Evolutionary conservation across 2,797 vertebrate genomes (phyloP).

Genomic region (Ctenopoma kingsleyae): DNA sequence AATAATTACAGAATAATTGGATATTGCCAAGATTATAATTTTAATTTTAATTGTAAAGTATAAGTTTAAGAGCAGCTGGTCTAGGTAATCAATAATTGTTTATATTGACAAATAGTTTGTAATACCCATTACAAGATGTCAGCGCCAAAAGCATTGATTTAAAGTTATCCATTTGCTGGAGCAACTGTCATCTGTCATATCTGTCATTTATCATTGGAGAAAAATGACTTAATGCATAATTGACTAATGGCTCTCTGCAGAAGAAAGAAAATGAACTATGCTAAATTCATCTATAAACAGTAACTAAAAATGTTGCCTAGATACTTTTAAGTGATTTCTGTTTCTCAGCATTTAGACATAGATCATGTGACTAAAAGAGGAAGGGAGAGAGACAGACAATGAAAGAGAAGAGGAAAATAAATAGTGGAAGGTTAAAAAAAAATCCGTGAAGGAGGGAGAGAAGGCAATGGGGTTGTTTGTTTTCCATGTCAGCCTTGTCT

Average conservation of each 20-base stretch:
- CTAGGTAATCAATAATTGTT: background rate
- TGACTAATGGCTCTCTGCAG: background rate
- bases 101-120: background rate
- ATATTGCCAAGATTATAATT: background rate
- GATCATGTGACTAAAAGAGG: slow-evolving; percentile 13
- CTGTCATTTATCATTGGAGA: background rate
- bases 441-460: slow-evolving; percentile 17
- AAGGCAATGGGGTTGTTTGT: slow-evolving; percentile 44
- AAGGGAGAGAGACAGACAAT: slow-evolving; percentile 24
- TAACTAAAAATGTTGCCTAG: background rate
- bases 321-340: background rate
- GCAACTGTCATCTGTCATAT: background rate
- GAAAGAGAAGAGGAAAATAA: slow-evolving; percentile 21
- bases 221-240: background rate
- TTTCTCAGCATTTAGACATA: background rate
- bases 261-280: background rate
- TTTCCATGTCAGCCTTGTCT: slow-evolving; percentile 41
- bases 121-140: background rate
- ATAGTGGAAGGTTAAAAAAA: slow-evolving; percentile 43
- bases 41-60: background rate
- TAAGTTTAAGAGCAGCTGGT: background rate
- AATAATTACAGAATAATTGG: background rate
- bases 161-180: background rate
- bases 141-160: background rate
- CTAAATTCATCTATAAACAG: background rate